Conservation (phyloP, 2,888 invertebrate species). For the Holacanthella duospinosa region DNA sequence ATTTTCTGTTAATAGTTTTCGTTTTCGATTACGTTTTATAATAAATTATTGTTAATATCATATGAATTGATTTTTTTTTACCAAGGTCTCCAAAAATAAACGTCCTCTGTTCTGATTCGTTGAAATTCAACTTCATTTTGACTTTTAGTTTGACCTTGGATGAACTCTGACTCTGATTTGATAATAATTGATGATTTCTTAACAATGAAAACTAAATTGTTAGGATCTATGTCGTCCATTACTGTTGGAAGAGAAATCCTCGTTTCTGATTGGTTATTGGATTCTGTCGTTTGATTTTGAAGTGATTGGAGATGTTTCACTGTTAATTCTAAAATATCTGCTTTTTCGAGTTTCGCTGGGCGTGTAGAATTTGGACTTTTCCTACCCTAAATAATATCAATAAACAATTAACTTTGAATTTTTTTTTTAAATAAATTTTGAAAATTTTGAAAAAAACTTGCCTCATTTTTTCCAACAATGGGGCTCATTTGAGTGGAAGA, state of each 20-base stretch:
- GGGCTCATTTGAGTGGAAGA: conserved; percentile 12
- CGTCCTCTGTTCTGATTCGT: not conserved
- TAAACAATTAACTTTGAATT: conserved; percentile 1
- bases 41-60: too few species aligned
- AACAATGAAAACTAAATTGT: not conserved
- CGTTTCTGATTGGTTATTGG: not conserved
- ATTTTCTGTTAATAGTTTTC: too few species aligned
- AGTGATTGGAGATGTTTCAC: conserved; percentile 50
- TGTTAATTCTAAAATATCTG: conserved; percentile 55
- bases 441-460: conserved; percentile 33
- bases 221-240: too few species aligned
- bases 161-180: not conserved
- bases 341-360: conserved; percentile 54
- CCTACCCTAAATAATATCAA: conserved; percentile 38
- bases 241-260: not conserved
- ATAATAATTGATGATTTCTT: not conserved
- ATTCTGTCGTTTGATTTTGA: conserved; percentile 36
- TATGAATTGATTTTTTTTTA: too few species aligned
- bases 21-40: too few species aligned
- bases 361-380: conserved; percentile 38
- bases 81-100: not conserved
- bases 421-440: too few species aligned
- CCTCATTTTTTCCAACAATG: conserved; percentile 27
- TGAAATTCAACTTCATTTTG: not conserved
- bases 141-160: not conserved